Conservation (phyloP, 2,797 vertebrate species). For the Aratinga solstitialis region DNA sequence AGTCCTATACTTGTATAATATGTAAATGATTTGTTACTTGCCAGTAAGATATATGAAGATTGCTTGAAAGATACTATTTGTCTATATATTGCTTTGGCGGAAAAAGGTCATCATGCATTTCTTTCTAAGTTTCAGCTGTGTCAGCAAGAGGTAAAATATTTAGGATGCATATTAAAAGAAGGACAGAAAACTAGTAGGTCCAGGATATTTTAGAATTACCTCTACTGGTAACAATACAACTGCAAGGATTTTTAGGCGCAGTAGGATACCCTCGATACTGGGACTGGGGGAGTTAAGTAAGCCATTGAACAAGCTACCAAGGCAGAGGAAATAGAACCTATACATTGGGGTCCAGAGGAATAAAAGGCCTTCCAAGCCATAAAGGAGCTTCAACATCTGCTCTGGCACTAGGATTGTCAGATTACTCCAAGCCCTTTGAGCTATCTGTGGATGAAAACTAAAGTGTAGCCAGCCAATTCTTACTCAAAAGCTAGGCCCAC, state of each 20-base stretch:
- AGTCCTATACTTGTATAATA: neutral
- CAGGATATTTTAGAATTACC: neutral
- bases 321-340: neutral
- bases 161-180: neutral
- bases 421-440: neutral
- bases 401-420: accelerated
- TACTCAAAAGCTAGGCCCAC: neutral
- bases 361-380: neutral
- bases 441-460: neutral
- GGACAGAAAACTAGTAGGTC: neutral
- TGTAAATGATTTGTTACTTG: neutral
- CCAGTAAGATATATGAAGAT: neutral
- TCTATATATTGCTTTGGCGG: neutral
- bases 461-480: neutral
- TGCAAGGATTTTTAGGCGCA: neutral
- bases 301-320: neutral
- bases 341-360: neutral
- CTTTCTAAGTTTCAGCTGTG: neutral
- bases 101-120: neutral
- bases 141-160: neutral
- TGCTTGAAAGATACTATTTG: neutral
- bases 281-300: neutral
- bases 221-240: accelerated
- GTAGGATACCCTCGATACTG: neutral
- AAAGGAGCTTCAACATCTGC: neutral